phyloP scores from a whole-genome alignment of 1,140 invertebrate genomes.

The Scaptomyza pallida region DNA sequence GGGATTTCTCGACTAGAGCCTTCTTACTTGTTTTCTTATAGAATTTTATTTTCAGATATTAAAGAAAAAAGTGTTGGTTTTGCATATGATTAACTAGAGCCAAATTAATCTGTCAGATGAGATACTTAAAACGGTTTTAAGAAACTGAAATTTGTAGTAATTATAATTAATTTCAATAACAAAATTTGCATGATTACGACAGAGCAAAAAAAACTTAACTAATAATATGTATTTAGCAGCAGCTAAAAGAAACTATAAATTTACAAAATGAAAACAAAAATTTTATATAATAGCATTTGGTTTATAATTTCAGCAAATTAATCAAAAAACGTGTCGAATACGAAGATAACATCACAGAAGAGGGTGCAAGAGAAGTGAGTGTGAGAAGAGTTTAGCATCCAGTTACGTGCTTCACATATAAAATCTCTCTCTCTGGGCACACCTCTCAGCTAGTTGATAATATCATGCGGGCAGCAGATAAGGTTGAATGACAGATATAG shows the following conservation, averaged over 20 bases:
- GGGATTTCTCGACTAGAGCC: too few species aligned
- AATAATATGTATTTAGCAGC: background rate
- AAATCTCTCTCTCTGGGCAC: too few species aligned
- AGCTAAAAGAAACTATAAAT: too few species aligned
- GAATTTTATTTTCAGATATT: too few species aligned
- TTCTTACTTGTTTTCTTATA: too few species aligned
- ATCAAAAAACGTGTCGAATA: background rate
- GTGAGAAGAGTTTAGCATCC: background rate
- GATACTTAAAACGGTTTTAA: background rate
- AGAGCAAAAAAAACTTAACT: background rate
- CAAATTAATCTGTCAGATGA: conserved; percentile 5
- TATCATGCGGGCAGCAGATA: background rate
- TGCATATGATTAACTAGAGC: background rate
- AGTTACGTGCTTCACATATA: background rate
- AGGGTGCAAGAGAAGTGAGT: background rate
- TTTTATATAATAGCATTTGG: background rate
- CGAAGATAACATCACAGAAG: background rate
- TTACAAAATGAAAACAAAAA: background rate
- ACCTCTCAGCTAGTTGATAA: too few species aligned
- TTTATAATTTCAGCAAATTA: background rate
- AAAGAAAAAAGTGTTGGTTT: background rate
- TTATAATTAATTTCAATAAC: conserved; percentile 7
- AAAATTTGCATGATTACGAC: conserved; percentile 3
- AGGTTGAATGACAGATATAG: background rate
- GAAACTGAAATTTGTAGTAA: conserved; percentile 7